A percentile compares a stretch with the other conserved stretches of the same genome.
Evolutionary conservation across 2,888 invertebrate species (phyloP).

Genomic region (Conus canariensis): DNA sequence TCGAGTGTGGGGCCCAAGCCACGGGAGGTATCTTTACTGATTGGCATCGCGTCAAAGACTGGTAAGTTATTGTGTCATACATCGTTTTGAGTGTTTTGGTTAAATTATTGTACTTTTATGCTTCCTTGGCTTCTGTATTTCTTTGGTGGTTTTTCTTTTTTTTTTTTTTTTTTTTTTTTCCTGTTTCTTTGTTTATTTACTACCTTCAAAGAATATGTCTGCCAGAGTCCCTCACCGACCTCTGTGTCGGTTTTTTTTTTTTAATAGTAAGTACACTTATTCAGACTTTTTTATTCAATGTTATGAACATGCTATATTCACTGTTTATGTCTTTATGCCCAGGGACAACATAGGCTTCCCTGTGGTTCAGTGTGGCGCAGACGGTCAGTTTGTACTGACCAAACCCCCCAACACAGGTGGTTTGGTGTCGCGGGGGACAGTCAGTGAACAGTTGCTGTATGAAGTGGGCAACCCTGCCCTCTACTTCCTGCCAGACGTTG

Average conservation of each 20-base stretch:
- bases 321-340: background rate
- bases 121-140: background rate
- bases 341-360: slow-evolving; percentile 81
- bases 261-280: too few species aligned
- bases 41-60: slow-evolving; percentile 79
- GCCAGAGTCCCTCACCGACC: too few species aligned
- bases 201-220: too few species aligned
- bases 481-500: slow-evolving; percentile 80
- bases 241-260: too few species aligned
- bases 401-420: slow-evolving; percentile 81
- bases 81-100: too few species aligned
- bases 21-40: slow-evolving; percentile 81
- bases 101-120: background rate
- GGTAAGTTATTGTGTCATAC: slow-evolving; percentile 68
- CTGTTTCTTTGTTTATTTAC: background rate
- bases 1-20: slow-evolving; percentile 81
- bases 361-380: slow-evolving; percentile 78
- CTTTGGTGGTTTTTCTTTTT: background rate
- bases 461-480: slow-evolving; percentile 80
- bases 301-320: too few species aligned
- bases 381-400: slow-evolving; percentile 78
- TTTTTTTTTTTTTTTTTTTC: background rate
- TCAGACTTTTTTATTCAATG: too few species aligned
- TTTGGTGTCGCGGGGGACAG: slow-evolving; percentile 77
- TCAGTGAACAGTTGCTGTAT: slow-evolving; percentile 80